A percentile compares a stretch with the other conserved stretches of the same genome.
phyloP scores from a whole-genome alignment of 2,888 invertebrate species.

The Dasypogon diadema region DNA sequence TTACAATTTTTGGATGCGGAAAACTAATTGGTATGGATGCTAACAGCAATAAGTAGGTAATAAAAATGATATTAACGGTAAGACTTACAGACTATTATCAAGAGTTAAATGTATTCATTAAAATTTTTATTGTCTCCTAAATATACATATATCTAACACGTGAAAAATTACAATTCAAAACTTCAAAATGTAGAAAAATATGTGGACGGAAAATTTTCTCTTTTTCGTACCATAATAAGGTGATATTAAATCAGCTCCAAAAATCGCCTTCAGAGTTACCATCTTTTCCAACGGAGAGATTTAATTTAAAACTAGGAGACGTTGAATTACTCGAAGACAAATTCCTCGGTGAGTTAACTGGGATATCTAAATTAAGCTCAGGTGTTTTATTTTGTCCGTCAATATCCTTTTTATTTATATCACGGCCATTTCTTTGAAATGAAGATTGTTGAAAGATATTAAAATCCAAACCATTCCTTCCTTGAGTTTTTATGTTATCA shows the following conservation, averaged over 20 bases:
- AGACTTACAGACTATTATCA: too few species aligned
- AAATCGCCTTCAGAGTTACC: slow-evolving; percentile 12
- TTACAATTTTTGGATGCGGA: too few species aligned
- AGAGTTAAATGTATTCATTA: too few species aligned
- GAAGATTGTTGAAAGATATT: slow-evolving; percentile 28
- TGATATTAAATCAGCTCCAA: slow-evolving; percentile 33
- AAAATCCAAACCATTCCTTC: background rate
- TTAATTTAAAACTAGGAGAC: slow-evolving; percentile 24
- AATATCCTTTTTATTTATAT: background rate
- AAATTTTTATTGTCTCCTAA: too few species aligned
- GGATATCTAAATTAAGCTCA: background rate
- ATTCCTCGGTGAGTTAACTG: background rate
- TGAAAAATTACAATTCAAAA: too few species aligned
- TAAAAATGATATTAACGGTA: too few species aligned
- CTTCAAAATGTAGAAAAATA: too few species aligned
- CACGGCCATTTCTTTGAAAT: background rate
- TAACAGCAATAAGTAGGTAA: too few species aligned
- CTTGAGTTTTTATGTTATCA: background rate
- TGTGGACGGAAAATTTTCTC: background rate
- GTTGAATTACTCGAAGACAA: slow-evolving; percentile 23
- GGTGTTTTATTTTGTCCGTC: background rate
- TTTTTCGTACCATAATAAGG: background rate
- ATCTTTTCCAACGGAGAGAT: slow-evolving; percentile 12
- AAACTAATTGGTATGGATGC: too few species aligned
- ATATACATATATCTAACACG: too few species aligned